Base-by-base conservation (phyloP, 2,888 invertebrate genomes). In the Athripsodes cinereus region DNA sequence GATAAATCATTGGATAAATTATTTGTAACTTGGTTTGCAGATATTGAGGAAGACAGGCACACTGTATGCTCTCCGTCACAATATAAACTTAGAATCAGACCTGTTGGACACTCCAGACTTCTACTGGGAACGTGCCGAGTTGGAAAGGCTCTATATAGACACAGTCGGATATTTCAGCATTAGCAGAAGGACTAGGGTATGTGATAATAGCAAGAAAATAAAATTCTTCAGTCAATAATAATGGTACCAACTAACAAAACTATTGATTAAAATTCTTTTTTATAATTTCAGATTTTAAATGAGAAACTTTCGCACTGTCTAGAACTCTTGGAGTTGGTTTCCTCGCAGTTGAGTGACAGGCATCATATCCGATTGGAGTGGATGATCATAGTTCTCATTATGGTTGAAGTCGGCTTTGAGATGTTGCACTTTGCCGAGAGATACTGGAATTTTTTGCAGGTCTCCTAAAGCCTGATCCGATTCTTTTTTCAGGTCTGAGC, bases 341-440 rank as follows among this genome's bases (percentile, higher is more conserved):
- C 92, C 1, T 84, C 89, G 22, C 93, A 96, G 80, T 81, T 97
- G 22, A 93, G 90, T 57, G 96, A 97, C 75, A 81, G 87, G 10
- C 97, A 97, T 74, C 95, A 96, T 72, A 85, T 93, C 11, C 81
- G 95, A 1, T 80, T 98, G 1, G 98, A 98, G 73, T 94, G 95
- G 94, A 96, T 97, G 91, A 96, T 98, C 65, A 98, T 98, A 62
- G 80, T 90, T 20, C 84, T 98, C 40, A 98, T 98, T 74, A 85
- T 95, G 81, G 91, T 96, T 0, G 97, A 98, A 76, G 97, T 97
- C 16, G 85, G 81, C 62, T 92, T 93, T 72, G 93, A 93, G 74
- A 78, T 85, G 55, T 73, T 92, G 52, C 92, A 93, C 71, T 86
- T 86, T 68, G 71, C 83, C 46, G 88, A 90, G 67, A 78, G 85